Evolutionary conservation across 2,888 invertebrate genomes (phyloP), one percentile per base, ranked within the genome.

Genomic region (Dolichomitus sp.): DNA sequence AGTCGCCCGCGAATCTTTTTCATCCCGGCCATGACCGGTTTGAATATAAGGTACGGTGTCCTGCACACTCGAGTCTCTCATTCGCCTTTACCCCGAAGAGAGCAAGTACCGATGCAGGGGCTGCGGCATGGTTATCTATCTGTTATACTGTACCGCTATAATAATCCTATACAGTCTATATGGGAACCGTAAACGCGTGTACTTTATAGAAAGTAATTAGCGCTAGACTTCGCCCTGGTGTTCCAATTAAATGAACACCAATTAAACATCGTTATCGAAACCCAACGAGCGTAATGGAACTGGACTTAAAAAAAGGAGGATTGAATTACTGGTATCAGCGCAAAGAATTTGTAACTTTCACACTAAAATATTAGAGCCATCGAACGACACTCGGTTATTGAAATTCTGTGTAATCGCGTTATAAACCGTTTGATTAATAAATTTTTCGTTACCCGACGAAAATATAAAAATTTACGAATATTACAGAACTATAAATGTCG

Each of bases 1-100:
- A 87, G 87, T 89, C 91, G 91, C 70, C 61, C 81, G 84, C 84
- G 84, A 84, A 85, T 85, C 84, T 87, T 86, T 87, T 87, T 85
- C 84, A 82, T 85, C 80, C 82, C 87, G 85, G 88, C 89, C 86
- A 85, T 87, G 90, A 91, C 92, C 91, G 92, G 91, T 92, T 92
- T 89, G 84, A 81, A 85, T 91, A 89, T 90, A 90, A 88, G 87
- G 77, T 88, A 86, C 79, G 85, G 69, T 84, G 85, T 70, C 70
- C 77, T 50, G 84, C 79, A 69, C 70, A 77, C 76, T 79, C 81
- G 78, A 80, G 80, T 85, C 88, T 88, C 86, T 85, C 74, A 86
- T 85, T 85, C 86, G 86, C 85, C 83, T 87, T 81, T 85, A 89
- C 87, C 88, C 89, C 88, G 87, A 87, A 81, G 76, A 57, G 69